phyloP scores from a whole-genome alignment of 2,888 invertebrate genomes.

The Creontiades dilutus region DNA sequence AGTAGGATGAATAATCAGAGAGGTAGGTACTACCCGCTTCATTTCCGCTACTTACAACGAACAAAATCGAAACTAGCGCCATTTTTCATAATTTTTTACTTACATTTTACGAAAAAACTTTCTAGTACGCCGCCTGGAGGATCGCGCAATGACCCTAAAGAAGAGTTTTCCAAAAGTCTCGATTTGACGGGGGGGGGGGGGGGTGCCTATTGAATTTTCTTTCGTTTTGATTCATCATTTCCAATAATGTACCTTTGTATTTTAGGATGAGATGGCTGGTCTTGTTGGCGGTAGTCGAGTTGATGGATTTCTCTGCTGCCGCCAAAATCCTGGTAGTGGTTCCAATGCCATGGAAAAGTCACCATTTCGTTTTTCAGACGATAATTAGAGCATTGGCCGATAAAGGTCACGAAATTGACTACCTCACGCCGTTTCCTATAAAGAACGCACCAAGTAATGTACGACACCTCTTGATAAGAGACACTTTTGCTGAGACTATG shows the following conservation, averaged over 20 bases:
- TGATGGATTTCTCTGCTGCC: not conserved
- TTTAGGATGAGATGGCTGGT: not conserved
- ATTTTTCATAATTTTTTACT: no score
- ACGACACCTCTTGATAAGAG: not conserved
- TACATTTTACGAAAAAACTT: no score
- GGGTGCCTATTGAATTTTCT: no score
- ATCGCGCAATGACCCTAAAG: no score
- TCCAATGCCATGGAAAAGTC: conserved; percentile 40
- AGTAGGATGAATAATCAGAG: no score
- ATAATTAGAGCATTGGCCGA: not conserved
- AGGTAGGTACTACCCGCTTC: no score
- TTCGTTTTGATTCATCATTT: no score
- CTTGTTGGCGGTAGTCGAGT: not conserved
- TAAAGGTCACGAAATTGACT: conserved; percentile 27
- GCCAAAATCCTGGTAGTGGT: conserved; percentile 1
- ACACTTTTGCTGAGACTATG: not conserved
- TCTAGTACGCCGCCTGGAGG: no score
- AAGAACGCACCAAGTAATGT: not conserved
- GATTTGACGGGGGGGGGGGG: no score
- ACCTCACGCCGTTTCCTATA: conserved; percentile 10
- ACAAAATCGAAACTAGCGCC: no score
- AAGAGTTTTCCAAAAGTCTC: no score
- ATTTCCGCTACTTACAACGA: no score
- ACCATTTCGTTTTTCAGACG: conserved; percentile 19
- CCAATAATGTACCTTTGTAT: not conserved